Percentiles rank a stretch among this genome's conserved stretches.
Conservation (phyloP, 1,140 invertebrate species). For the Drosophila sp. region DNA sequence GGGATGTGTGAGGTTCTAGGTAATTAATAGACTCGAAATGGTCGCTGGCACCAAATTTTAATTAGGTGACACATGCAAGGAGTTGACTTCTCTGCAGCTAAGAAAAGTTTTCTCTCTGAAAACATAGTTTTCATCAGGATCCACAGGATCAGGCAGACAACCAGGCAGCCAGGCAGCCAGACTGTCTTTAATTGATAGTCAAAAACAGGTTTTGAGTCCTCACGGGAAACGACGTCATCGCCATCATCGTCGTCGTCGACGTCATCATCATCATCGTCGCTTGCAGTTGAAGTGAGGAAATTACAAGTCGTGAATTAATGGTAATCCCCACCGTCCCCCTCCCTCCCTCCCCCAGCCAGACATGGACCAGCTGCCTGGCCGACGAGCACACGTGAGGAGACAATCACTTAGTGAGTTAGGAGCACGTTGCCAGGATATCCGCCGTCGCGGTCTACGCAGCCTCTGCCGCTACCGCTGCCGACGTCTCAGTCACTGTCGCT, state of each 20-base stretch:
- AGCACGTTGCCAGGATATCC: conserved; percentile 79
- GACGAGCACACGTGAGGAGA: conserved; percentile 32
- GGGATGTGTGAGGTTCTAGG: conserved; percentile 52
- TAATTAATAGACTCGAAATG: conserved; percentile 83
- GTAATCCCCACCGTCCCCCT: conserved; percentile 19
- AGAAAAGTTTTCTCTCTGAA: conserved; percentile 8
- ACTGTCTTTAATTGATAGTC: conserved; percentile 75
- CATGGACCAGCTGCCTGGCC: background rate
- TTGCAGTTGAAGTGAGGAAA: conserved; percentile 80
- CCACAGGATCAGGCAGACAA: conserved; percentile 6
- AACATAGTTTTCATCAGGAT: conserved; percentile 6
- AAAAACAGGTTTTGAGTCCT: conserved; percentile 58
- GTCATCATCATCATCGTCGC: conserved; percentile 20
- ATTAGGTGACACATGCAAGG: conserved; percentile 80
- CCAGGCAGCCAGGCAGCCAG: conserved; percentile 1
- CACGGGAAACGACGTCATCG: conserved; percentile 46
- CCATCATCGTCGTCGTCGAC: conserved; percentile 24
- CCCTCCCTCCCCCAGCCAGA: conserved; percentile 1
- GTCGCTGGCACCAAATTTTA: conserved; percentile 78
- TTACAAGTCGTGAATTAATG: conserved; percentile 84
- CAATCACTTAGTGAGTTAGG: conserved; percentile 53
- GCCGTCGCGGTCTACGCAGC: conserved; percentile 61
- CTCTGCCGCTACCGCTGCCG: conserved; percentile 43
- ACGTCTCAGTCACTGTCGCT: conserved; percentile 11
- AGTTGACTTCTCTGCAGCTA: conserved; percentile 21